phyloP scores from a whole-genome alignment of 1,140 invertebrate genomes.

The Brachionus rubens region DNA sequence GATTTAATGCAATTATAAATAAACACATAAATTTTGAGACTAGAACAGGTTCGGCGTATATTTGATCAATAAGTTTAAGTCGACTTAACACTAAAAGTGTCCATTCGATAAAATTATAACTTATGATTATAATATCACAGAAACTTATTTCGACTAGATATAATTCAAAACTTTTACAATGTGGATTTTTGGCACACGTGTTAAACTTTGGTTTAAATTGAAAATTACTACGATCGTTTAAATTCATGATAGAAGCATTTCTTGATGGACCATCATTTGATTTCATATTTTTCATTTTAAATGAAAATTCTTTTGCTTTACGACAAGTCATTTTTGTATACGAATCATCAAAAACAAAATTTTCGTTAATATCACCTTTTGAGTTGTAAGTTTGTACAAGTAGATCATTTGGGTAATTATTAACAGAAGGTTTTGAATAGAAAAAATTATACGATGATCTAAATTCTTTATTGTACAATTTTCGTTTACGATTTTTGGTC shows the following conservation, averaged over 20 bases:
- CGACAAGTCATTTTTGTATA: not conserved
- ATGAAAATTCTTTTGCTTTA: not conserved
- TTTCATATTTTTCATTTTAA: not conserved
- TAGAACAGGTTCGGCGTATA: conserved; percentile 30
- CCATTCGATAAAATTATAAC: conserved; percentile 32
- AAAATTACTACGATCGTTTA: not conserved
- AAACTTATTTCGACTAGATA: conserved; percentile 34
- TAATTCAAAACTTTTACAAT: conserved; percentile 27
- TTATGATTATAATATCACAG: conserved; percentile 33
- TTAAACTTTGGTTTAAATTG: not conserved
- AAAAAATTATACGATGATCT: conserved; percentile 1
- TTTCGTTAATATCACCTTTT: not conserved
- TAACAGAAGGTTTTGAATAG: not conserved
- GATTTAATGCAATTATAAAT: conserved; percentile 42
- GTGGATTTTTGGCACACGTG: conserved; percentile 23
- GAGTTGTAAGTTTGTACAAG: no score
- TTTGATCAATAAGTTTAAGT: not conserved
- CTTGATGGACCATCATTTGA: not conserved
- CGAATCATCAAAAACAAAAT: not conserved
- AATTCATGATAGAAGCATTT: not conserved
- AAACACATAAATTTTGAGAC: conserved; percentile 39
- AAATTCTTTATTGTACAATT: not conserved
- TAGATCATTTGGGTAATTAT: not conserved
- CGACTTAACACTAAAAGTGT: not conserved
- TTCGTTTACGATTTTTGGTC: not conserved